phyloP scores from a whole-genome alignment of 2,113 vertebrate species.

The Tricholaema leucomelas region DNA sequence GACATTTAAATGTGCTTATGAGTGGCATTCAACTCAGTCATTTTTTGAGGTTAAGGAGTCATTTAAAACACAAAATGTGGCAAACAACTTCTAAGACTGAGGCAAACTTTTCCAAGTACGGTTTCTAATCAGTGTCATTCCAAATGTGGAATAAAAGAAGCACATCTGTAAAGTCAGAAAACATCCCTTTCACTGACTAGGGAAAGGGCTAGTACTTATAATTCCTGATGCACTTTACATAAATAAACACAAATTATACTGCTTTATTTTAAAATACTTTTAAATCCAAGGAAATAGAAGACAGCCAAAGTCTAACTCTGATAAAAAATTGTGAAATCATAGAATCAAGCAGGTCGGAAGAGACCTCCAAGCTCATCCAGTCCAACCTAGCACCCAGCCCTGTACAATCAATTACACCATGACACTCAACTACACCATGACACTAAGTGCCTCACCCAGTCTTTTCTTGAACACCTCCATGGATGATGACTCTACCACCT shows the following conservation, averaged over 20 bases:
- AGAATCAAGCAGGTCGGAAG: too few species aligned
- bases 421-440: too few species aligned
- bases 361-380: too few species aligned
- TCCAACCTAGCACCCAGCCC: too few species aligned
- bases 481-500: too few species aligned
- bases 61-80: neutral
- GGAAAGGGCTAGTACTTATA: neutral
- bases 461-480: too few species aligned
- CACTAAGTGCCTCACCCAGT: too few species aligned
- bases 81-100: neutral
- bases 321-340: neutral
- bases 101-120: neutral
- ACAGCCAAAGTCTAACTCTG: neutral
- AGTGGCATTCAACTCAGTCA: neutral
- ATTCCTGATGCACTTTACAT: neutral
- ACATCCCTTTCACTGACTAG: neutral
- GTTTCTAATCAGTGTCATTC: neutral
- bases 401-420: too few species aligned
- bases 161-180: neutral
- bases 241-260: neutral
- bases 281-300: neutral
- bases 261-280: neutral
- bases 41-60: conserved; percentile 12
- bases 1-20: neutral
- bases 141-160: neutral